Conservation (phyloP, 2,888 invertebrate species). For the Platycnemis pennipes region DNA sequence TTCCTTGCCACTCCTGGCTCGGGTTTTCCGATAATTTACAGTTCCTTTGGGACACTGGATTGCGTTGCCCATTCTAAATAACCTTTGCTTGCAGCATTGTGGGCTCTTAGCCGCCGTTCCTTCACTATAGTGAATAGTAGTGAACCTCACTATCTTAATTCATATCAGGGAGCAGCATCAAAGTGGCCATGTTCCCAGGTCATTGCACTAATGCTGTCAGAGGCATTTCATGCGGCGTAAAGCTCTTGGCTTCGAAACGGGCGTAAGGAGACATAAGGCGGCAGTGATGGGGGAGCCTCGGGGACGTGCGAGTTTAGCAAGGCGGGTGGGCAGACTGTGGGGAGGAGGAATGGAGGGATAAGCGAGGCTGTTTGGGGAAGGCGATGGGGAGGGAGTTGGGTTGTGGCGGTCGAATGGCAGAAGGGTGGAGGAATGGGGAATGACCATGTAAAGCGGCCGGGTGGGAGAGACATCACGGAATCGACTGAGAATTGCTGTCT, state of each 20-base stretch:
- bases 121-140: not conserved
- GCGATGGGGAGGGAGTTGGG: not conserved
- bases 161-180: slow-evolving; percentile 2
- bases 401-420: not conserved
- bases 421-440: slow-evolving; percentile 58
- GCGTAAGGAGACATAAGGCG: not conserved
- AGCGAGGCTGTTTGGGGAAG: slow-evolving; percentile 43
- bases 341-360: slow-evolving; percentile 31
- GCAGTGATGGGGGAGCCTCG: slow-evolving; percentile 69
- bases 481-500: slow-evolving; percentile 34
- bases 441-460: slow-evolving; percentile 29
- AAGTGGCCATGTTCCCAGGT: slow-evolving; percentile 36
- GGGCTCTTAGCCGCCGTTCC: not conserved
- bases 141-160: not conserved
- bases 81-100: not conserved
- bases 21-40: not conserved
- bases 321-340: slow-evolving; percentile 42
- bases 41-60: too few relatives aligned
- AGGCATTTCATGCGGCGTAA: not conserved
- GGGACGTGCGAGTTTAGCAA: not conserved
- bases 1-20: too few relatives aligned
- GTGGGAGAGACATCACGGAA: slow-evolving; percentile 10
- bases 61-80: not conserved
- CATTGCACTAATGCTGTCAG: slow-evolving; percentile 28
- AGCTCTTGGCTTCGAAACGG: slow-evolving; percentile 15